Evolutionary conservation across 2,113 vertebrate genomes (phyloP), one percentile per base, ranked within the genome.

Genomic region (Ceratotherium simum): DNA sequence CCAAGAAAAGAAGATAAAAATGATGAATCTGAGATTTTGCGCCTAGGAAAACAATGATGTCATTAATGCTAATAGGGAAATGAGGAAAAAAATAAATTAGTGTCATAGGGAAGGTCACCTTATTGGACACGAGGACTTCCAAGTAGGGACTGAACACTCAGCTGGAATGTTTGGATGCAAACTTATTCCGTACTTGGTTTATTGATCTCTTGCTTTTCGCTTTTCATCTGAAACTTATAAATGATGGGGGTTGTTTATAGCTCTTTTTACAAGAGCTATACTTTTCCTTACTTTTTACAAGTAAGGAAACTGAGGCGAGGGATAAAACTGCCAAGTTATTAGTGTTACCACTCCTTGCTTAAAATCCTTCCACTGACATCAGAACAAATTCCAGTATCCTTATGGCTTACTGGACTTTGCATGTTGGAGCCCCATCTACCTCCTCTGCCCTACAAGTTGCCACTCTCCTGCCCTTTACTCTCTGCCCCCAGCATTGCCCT

Each of bases 1-100:
- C 11, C 39, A 72, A 83, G 29, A 17, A 69, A 56, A 81, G 5
- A 64, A 69, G 17, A 86, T 29, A 39, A 78, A 97, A 96, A 42
- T 62, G 9, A 31, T 6, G 2, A 76, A 25, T 62, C 14, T 96
- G 51, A 87, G 67, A 64, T 58, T 46, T 36, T 25, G 33, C 84
- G 4, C 36, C 46, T 82, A 70, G 29, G 29, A 54, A 88, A 96
- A 89, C 4, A 72, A 54, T 27, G 11, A 62, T 33, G 20, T 7
- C 25, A 12, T 18, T 20, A 16, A 70, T 14, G 18, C 14, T 87
- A 91, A 80, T 2, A 75, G 23, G n/a, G 6, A 83, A 89, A 54
- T 4, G 13, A 14, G 11, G 16, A 1, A 9, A 12, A 5, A 18
- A 14, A 65, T 20, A 4, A 58, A 69, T 42, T 25, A 2, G 8